Base-by-base conservation (phyloP, 2,888 invertebrate species). In the Lithophane socia region DNA sequence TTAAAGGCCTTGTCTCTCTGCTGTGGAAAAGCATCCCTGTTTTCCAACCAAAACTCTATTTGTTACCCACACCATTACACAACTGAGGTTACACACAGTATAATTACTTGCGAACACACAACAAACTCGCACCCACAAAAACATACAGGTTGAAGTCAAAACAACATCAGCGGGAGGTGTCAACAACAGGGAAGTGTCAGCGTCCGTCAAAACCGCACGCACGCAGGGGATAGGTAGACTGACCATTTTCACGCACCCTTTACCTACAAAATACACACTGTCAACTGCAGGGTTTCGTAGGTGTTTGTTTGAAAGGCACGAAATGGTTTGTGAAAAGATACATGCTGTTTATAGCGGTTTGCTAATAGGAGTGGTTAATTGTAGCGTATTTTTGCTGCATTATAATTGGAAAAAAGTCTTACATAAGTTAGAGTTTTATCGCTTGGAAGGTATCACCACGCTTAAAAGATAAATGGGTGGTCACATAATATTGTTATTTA, bases 131-230 rank as follows among this genome's bases (percentile, higher is more conserved):
- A 67, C 71, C 63, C 70, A 82, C 71, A 83, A 80, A 79, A 82
- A 72, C 65, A 75, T 66, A 73, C 72, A 69, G 68, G 68, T 80
- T 72, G 47, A 65, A 76, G 80, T 82, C 84, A 69, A 73, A 80
- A 80, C 65, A 76, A 80, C 76, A 72, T 76, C 68, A 72, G n/a
- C 61, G 65, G 71, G 61, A 72, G 72, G 82, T 82, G 82, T 80
- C 84, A 82, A 84, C 80, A 73, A 69, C 80, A 84, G 61, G 42
- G 61, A 72, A 54, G 37, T 67, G 83, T 84, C 78, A 84, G 65
- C 73, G 44, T 49, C 74, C 65, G 82, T 84, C 84, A 77, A 84
- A 83, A 83, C 85, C 83, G n/a, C 83, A 84, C 69, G 81, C 84
- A 80, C 82, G 82, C 64, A 58, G 61, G 12, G 63, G 49, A 60